phyloP scores from a whole-genome alignment of 2,888 invertebrate genomes.

The Proisotoma minuta region DNA sequence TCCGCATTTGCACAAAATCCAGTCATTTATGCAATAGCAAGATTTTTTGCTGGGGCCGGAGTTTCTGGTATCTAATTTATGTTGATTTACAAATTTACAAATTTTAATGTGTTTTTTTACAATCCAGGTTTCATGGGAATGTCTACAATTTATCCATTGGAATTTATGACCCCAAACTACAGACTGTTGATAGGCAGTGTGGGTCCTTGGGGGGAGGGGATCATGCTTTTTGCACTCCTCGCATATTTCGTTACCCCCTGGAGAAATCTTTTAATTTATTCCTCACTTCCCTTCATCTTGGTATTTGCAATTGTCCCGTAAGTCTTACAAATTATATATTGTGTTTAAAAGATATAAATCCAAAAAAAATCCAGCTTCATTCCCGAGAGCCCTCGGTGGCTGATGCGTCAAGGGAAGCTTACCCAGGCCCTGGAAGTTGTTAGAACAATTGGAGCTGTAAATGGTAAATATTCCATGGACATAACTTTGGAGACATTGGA shows the following conservation, averaged over 20 bases:
- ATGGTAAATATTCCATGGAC: background rate
- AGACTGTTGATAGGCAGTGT: slow-evolving; percentile 32
- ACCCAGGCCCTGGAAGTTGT: slow-evolving; percentile 23
- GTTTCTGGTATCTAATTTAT: slow-evolving; percentile 23
- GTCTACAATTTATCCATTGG: slow-evolving; percentile 40
- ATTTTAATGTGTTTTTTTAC: too few species aligned
- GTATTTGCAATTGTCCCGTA: slow-evolving; percentile 25
- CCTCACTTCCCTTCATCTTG: slow-evolving; percentile 32
- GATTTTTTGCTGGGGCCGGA: slow-evolving; percentile 37
- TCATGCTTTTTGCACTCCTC: slow-evolving; percentile 32
- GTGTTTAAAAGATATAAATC: background rate
- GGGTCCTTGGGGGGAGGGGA: slow-evolving; percentile 40
- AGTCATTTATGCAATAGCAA: slow-evolving; percentile 26
- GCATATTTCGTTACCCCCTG: slow-evolving; percentile 29
- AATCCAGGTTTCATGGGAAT: slow-evolving; percentile 35
- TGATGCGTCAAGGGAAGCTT: slow-evolving; percentile 24
- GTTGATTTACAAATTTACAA: background rate
- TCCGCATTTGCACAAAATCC: slow-evolving; percentile 26
- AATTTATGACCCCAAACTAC: slow-evolving; percentile 40
- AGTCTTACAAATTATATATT: background rate
- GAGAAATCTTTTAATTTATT: slow-evolving; percentile 29
- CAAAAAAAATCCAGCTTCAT: slow-evolving; percentile 23
- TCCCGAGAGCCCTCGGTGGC: slow-evolving; percentile 42
- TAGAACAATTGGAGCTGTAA: slow-evolving; percentile 13
- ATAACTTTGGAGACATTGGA: slow-evolving; percentile 6